Percentiles rank a stretch among this genome's conserved stretches.
Evolutionary conservation across 2,888 invertebrate species (phyloP).

Genomic region (Ormyrus rosae): DNA sequence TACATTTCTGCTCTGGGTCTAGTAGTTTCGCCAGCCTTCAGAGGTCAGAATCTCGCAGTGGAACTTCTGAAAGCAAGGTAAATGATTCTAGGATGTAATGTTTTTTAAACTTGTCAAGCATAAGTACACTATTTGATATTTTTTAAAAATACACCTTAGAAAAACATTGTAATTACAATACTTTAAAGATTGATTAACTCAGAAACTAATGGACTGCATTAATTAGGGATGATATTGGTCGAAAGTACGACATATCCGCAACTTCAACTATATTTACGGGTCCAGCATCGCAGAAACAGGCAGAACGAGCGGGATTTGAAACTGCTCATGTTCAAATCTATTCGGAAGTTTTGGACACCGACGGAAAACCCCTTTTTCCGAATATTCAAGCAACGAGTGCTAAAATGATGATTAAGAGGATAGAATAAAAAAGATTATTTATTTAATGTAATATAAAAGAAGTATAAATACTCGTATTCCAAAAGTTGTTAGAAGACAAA

Average conservation of each 20-base stretch:
- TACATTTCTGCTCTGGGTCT: conserved; percentile 71
- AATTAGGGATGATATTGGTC: conserved; percentile 59
- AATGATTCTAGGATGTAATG: not conserved
- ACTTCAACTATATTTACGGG: conserved; percentile 65
- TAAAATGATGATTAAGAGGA: conserved; percentile 59
- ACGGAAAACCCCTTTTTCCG: conserved; percentile 62
- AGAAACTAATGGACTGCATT: no score
- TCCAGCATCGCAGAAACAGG: conserved; percentile 63
- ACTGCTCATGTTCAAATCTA: conserved; percentile 55
- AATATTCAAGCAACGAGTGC: conserved; percentile 58
- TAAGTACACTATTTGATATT: not conserved
- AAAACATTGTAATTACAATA: no score
- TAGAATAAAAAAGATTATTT: conserved; percentile 5
- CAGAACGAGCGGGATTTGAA: conserved; percentile 64
- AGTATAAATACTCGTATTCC: no score
- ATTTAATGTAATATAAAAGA: no score
- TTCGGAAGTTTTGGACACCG: conserved; percentile 57
- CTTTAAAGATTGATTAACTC: no score
- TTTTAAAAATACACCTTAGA: not conserved
- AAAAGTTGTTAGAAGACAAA: no score
- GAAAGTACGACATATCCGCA: conserved; percentile 61
- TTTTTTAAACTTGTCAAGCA: not conserved
- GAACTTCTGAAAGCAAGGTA: conserved; percentile 66
- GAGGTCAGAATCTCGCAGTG: conserved; percentile 70
- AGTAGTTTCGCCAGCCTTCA: conserved; percentile 67